These are phyloP conservation scores for Cyclargus thomasi DNA, from an alignment of 1,140 invertebrate genomes.

Conservation along the genomic window DNA sequence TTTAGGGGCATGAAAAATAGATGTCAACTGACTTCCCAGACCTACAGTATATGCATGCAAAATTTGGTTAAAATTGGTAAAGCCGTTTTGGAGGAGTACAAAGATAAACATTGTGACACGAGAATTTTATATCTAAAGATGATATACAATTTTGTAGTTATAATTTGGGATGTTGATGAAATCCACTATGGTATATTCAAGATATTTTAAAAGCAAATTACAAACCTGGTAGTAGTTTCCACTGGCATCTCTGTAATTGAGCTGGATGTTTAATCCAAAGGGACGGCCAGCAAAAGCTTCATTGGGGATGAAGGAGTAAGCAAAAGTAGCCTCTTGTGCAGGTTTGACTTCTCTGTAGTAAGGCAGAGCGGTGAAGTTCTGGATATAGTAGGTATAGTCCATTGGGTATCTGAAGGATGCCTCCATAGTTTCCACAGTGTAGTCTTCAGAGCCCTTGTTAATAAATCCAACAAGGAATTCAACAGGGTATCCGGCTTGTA, in stretches of 20 bases:
- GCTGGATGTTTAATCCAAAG: constrained; percentile 94
- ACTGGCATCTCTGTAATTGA: constrained; percentile 91
- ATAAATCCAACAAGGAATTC: constrained; percentile 97
- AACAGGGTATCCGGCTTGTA: constrained; percentile 93
- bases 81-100: no score
- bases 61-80: no score
- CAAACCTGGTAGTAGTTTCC: constrained; percentile 77
- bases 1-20: no score
- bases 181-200: no score
- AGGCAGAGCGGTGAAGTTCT: constrained; percentile 96
- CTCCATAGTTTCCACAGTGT: constrained; percentile 94
- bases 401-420: constrained; percentile 98
- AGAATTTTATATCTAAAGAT: no score
- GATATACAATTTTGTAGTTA: no score
- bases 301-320: constrained; percentile 95
- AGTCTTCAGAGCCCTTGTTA: constrained; percentile 94
- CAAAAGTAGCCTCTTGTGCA: constrained; percentile 94
- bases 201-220: neutral
- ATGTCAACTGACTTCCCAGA: no score
- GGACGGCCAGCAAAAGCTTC: constrained; percentile 96
- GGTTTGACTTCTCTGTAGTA: constrained; percentile 94
- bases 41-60: no score
- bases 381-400: constrained; percentile 98
- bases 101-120: no score
- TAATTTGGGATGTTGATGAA: no score